Evolutionary conservation across 2,888 invertebrate species (phyloP), one percentile per base, ranked within the genome.

Genomic region (Phyllotreta cruciferae): DNA sequence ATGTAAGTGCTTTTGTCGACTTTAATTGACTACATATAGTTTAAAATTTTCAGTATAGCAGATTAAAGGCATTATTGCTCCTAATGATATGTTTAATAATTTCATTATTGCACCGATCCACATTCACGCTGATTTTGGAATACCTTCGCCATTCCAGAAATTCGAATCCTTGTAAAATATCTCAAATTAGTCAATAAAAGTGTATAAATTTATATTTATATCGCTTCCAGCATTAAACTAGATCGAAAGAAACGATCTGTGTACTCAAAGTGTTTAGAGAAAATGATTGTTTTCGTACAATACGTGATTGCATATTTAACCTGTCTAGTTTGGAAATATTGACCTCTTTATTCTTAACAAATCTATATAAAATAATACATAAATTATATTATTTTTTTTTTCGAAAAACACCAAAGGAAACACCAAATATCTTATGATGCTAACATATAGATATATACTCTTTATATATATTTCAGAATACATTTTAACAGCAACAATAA

Each of bases 401-500:
- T n/a, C n/a, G 24, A 47, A 60, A 60, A 44, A 50, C 13, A 34
- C 39, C 13, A 41, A 60, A 47, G 14, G 57, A 54, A 57, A 56
- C 60, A 53, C 50, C 60, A 60, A 56, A 52, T 37, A 11, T 61
- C 42, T 47, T 61, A 64, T 66, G 49, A 60, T 61, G 50, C 61
- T 63, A 67, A 64, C 66, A 54, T 62, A 62, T 58, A 64, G 62
- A 64, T 64, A 63, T 57, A 62, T 66, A 52, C 39, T 56, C 39
- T 56, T 63, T 63, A 63, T 63, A 63, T 56, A 53, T 52, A 56
- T 61, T 44, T 61, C 39, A 49, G 47, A 38, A 56, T 60, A 58
- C 52, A 58, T 39, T 63, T 60, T 62, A 65, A 69, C 67, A 69
- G 68, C 65, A 63, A 69, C 63, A 65, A 69, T 65, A 62, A 68